Evolutionary conservation across 2,888 invertebrate species (phyloP).

Genomic region (Cephonodes hylas): DNA sequence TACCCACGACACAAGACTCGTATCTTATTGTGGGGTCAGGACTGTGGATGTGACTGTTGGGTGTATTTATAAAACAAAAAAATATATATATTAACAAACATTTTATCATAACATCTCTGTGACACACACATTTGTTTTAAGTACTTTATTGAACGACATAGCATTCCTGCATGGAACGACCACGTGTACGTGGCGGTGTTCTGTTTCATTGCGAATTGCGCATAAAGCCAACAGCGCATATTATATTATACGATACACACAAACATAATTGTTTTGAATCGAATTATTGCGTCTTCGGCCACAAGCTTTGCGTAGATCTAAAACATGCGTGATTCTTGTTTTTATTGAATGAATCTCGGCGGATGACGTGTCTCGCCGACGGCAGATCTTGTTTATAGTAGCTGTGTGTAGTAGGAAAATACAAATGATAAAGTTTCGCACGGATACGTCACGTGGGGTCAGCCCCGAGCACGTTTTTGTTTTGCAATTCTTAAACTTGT

Average conservation of each 20-base stretch:
- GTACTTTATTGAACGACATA: conserved; percentile 3
- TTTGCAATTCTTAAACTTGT: neutral
- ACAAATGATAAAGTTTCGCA: conserved; percentile 15
- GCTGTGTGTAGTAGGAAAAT: conserved; percentile 17
- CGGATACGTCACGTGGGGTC: conserved; percentile 17
- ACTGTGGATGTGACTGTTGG: too few species aligned
- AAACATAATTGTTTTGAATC: conserved; percentile 10
- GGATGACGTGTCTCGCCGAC: conserved; percentile 18
- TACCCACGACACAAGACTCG: neutral
- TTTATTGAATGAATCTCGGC: conserved; percentile 16
- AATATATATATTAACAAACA: neutral
- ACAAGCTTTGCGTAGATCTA: conserved; percentile 14
- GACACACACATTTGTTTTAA: neutral
- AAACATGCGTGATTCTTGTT: conserved; percentile 12
- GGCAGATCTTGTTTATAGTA: conserved; percentile 14
- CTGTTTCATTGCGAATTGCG: conserved; percentile 27
- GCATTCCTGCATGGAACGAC: neutral
- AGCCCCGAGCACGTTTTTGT: conserved; percentile 12
- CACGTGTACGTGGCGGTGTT: conserved; percentile 20
- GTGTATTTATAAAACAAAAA: too few species aligned
- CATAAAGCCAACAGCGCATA: conserved; percentile 8
- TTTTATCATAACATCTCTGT: neutral
- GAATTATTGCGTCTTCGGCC: neutral
- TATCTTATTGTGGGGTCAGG: too few species aligned
- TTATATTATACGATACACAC: neutral